These are phyloP conservation scores for Ophioninae sp. DNA, from an alignment of 2,888 invertebrate genomes.

Conservation along the genomic window DNA sequence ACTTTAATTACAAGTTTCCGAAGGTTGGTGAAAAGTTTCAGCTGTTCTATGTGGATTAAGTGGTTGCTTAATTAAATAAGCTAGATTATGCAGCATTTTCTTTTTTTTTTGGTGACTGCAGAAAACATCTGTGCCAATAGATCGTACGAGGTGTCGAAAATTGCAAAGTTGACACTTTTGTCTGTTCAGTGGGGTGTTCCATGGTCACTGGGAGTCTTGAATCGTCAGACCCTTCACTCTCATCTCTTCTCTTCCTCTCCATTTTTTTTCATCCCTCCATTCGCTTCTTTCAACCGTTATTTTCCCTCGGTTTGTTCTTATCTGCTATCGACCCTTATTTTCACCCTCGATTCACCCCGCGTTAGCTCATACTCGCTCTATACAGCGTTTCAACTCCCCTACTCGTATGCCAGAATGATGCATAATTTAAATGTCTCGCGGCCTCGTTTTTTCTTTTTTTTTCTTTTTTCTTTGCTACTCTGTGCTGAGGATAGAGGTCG, in stretches of 20 bases:
- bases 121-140: conserved; percentile 19
- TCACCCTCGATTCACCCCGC: conserved; percentile 43
- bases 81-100: no score
- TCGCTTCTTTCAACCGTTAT: conserved; percentile 22
- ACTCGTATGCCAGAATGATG: conserved; percentile 68
- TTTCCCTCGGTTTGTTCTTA: conserved; percentile 20
- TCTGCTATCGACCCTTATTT: conserved; percentile 40
- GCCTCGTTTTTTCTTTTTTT: conserved; percentile 70
- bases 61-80: no score
- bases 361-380: conserved; percentile 40
- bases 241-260: conserved; percentile 23
- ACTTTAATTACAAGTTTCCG: no score
- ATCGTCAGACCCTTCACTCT: conserved; percentile 39
- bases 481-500: conserved; percentile 11
- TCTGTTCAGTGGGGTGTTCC: conserved; percentile 40
- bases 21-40: no score
- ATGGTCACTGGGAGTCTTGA: conserved; percentile 44
- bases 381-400: conserved; percentile 53
- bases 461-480: conserved; percentile 63
- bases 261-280: conserved; percentile 31
- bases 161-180: conserved; percentile 22
- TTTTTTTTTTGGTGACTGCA: not conserved
- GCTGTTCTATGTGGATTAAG: no score
- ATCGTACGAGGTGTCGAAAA: not conserved
- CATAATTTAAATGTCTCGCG: conserved; percentile 76